A percentile compares a stretch with the other conserved stretches of the same genome.
phyloP scores from a whole-genome alignment of 1,140 invertebrate species.

The Macrobrachium rosenbergii region DNA sequence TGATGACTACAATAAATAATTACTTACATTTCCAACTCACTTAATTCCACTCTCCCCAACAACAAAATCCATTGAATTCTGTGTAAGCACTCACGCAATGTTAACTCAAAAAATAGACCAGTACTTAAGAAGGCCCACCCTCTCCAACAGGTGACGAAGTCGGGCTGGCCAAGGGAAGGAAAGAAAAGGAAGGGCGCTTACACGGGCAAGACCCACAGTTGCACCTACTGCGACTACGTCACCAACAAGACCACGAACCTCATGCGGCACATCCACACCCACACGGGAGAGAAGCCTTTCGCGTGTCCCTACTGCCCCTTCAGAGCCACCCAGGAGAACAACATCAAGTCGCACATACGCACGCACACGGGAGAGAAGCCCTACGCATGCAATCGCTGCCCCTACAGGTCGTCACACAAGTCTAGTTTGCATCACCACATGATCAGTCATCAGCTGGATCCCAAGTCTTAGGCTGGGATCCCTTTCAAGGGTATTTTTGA shows the following conservation, averaged over 20 bases:
- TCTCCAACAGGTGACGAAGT: no score
- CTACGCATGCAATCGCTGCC: neutral
- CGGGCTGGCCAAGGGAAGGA: no score
- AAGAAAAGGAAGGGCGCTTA: no score
- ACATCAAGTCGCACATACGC: conserved; percentile 32
- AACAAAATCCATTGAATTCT: no score
- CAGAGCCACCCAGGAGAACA: conserved; percentile 29
- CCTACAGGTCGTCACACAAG: conserved; percentile 20
- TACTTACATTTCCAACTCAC: no score
- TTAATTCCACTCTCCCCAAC: no score
- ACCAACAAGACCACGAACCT: conserved; percentile 44
- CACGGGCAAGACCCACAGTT: neutral
- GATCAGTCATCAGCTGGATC: neutral
- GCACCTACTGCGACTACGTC: conserved; percentile 26
- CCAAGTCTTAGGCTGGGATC: no score
- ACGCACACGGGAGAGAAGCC: conserved; percentile 35
- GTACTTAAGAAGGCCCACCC: no score
- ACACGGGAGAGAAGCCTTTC: conserved; percentile 29
- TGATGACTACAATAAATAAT: no score
- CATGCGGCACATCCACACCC: conserved; percentile 19
- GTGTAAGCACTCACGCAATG: no score
- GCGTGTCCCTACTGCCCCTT: conserved; percentile 24
- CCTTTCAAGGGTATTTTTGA: no score
- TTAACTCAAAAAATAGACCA: no score
- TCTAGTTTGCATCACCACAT: conserved; percentile 22